Evolutionary conservation across 2,113 vertebrate species (phyloP).

Genomic region (Sula dactylatra): DNA sequence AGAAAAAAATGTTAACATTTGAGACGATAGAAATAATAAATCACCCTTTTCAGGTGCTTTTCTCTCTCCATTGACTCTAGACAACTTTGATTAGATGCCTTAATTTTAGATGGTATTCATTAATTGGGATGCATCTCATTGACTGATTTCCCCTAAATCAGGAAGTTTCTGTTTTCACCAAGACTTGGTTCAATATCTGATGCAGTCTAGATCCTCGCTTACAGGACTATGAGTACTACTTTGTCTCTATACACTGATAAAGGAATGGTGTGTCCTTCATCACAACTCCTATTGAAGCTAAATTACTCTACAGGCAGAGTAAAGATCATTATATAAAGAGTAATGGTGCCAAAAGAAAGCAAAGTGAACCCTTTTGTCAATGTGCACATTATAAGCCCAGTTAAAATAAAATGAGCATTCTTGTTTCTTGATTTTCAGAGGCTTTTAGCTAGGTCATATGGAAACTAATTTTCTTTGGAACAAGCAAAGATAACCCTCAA

Average conservation of each 20-base stretch:
- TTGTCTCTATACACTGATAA: neutral
- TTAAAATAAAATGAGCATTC: neutral
- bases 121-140: neutral
- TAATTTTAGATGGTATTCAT: neutral
- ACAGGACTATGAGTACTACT: neutral
- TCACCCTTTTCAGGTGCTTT: neutral
- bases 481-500: neutral
- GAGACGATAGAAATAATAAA: neutral
- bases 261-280: neutral
- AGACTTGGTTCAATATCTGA: neutral
- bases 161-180: neutral
- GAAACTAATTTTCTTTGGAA: neutral
- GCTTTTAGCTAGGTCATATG: neutral
- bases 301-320: neutral
- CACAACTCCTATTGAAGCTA: neutral
- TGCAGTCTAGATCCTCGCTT: neutral
- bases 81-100: neutral
- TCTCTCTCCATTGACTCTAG: neutral
- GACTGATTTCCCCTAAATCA: neutral
- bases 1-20: neutral
- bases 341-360: neutral
- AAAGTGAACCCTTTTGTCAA: neutral
- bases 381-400: neutral
- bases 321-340: neutral
- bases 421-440: neutral